Conservation (phyloP, 2,113 vertebrate species). For the Oceanites oceanicus region DNA sequence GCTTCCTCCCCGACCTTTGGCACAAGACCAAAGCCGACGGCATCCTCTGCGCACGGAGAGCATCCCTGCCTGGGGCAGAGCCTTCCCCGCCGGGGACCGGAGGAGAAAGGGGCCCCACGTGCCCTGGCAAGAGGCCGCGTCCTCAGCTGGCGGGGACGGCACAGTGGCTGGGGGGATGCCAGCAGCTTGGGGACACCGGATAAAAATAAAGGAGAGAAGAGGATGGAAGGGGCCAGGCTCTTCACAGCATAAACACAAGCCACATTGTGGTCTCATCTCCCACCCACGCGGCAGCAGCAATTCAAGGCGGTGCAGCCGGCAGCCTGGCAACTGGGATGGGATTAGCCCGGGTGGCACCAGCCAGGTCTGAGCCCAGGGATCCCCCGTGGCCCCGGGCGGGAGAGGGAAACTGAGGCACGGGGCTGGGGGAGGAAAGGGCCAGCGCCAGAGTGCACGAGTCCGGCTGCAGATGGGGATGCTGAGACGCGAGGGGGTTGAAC, state of each 20-base stretch:
- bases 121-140: neutral
- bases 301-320: accelerated
- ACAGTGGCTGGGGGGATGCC: neutral
- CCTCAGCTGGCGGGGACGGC: neutral
- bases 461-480: neutral
- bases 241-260: neutral
- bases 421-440: neutral
- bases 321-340: neutral
- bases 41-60: accelerated
- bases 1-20: neutral
- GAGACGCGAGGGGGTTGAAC: accelerated
- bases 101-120: neutral
- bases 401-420: neutral
- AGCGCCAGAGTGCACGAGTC: neutral
- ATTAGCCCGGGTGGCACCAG: accelerated
- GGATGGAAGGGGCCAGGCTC: neutral
- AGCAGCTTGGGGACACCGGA: neutral
- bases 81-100: accelerated
- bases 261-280: neutral
- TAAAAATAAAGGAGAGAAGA: neutral
- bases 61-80: neutral
- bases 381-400: accelerated
- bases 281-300: neutral
- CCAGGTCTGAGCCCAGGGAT: neutral
- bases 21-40: neutral